These are phyloP conservation scores for Dasyurus viverrinus DNA, from an alignment of 2,113 vertebrate species.

Conservation along the genomic window DNA sequence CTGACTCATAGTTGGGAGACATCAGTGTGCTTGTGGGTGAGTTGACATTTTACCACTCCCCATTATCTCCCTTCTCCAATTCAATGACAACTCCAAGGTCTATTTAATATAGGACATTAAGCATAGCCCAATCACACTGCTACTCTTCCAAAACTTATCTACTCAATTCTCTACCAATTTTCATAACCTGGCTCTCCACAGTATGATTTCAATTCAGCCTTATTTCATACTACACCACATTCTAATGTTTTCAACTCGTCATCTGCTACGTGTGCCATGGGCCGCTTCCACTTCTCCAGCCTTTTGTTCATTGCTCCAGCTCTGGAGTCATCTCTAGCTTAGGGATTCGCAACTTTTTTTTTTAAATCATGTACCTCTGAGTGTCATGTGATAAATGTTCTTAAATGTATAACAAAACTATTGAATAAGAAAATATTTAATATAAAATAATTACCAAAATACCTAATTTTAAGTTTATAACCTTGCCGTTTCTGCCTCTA, in stretches of 20 bases:
- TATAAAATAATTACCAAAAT: neutral
- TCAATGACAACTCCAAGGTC: neutral
- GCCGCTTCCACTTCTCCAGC: neutral
- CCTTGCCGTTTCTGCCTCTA: neutral
- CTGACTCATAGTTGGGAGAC: neutral
- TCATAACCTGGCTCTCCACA: neutral
- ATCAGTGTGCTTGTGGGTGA: neutral
- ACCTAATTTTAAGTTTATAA: neutral
- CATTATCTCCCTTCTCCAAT: neutral
- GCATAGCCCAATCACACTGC: neutral
- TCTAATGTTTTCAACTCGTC: neutral
- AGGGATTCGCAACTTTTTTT: neutral
- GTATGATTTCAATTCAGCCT: neutral
- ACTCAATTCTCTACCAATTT: neutral
- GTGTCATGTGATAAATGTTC: neutral
- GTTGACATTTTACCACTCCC: neutral
- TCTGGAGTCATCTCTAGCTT: neutral
- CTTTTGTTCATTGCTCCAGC: neutral
- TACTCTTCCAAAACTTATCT: neutral
- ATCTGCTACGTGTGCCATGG: neutral
- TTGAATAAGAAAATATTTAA: neutral
- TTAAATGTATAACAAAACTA: neutral
- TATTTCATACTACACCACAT: neutral
- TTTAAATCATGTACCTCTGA: neutral
- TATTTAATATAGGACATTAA: neutral